Evolutionary conservation across 2,797 vertebrate genomes (phyloP).

Genomic region (Anabacerthia variegaticeps): DNA sequence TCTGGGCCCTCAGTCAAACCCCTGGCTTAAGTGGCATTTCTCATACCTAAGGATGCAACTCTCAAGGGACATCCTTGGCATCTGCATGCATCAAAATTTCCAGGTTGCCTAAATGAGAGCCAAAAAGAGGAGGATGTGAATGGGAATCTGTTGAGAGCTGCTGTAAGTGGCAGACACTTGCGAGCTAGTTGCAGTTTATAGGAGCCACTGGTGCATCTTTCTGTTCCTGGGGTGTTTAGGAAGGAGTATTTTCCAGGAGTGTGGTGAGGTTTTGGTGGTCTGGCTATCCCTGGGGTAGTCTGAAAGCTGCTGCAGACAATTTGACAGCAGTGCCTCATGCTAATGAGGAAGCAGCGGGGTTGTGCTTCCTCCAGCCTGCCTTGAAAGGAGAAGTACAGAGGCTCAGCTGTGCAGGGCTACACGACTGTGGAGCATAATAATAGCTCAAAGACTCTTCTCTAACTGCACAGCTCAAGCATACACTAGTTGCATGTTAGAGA

Average conservation of each 20-base stretch:
- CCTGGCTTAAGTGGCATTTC: not conserved
- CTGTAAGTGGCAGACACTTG: not conserved
- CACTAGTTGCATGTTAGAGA: not conserved
- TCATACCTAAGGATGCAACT: not conserved
- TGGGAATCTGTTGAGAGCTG: not conserved
- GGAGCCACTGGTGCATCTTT: not conserved
- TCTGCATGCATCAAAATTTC: not conserved
- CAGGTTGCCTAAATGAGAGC: not conserved
- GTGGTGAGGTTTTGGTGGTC: not conserved
- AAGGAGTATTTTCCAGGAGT: not conserved
- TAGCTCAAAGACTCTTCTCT: not conserved
- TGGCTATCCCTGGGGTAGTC: not conserved
- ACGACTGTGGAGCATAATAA: not conserved
- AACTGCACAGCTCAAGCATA: not conserved
- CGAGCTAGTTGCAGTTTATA: not conserved
- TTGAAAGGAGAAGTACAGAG: not conserved
- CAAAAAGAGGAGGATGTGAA: not conserved
- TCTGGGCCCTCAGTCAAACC: not conserved
- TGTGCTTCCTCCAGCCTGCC: not conserved
- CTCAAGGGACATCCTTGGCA: not conserved
- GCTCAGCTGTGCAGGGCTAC: not conserved
- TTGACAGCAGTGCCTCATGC: not conserved
- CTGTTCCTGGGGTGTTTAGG: not conserved
- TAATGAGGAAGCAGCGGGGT: not conserved
- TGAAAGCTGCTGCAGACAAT: not conserved